Evolutionary conservation across 2,888 invertebrate species (phyloP), one percentile per base, ranked within the genome.

Genomic region (Tetragonula carbonaria): DNA sequence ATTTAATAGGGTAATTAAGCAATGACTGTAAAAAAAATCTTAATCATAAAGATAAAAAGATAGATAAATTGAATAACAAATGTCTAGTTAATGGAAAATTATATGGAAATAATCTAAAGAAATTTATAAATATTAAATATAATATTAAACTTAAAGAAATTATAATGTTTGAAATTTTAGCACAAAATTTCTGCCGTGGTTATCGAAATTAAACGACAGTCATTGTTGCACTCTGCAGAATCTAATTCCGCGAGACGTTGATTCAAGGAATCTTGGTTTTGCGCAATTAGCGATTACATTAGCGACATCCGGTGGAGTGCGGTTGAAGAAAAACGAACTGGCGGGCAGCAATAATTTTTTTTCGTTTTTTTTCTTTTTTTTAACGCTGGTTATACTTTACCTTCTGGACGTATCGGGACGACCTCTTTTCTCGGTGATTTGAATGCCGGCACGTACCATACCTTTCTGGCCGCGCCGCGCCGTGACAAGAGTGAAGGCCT

Each of bases 361-460:
- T 8, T 45, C 8, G 8, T 38, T 38, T 28, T 28, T 28, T 28
- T 33, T 45, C 8, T 45, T 8, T 38, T 8, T 11, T 73, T 81
- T 62, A 63, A 68, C 77, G 28, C 23, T 71, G 70, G 65, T 62
- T 68, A 33, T 33, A 33, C 74, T 75, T 66, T 72, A 28, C 78
- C 73, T 70, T 23, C 51, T 16, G 53, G 51, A 38, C 55, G 66
- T 74, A 72, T 88, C 70, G 75, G 86, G 88, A 80, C 91, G 87
- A 70, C 87, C 84, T 75, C 77, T 78, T 82, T 85, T 71, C 74
- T 50, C 83, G 89, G 91, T 87, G 92, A 92, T 87, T 90, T 90
- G 86, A 91, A 92, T 90, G 92, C 90, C 89, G 78, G 90, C 90
- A 91, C 86, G 85, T 88, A 87, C 81, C 72, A 70, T 82, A 75